These are phyloP conservation scores for Chelon auratus DNA, from an alignment of 2,797 vertebrate genomes.

Conservation along the genomic window DNA sequence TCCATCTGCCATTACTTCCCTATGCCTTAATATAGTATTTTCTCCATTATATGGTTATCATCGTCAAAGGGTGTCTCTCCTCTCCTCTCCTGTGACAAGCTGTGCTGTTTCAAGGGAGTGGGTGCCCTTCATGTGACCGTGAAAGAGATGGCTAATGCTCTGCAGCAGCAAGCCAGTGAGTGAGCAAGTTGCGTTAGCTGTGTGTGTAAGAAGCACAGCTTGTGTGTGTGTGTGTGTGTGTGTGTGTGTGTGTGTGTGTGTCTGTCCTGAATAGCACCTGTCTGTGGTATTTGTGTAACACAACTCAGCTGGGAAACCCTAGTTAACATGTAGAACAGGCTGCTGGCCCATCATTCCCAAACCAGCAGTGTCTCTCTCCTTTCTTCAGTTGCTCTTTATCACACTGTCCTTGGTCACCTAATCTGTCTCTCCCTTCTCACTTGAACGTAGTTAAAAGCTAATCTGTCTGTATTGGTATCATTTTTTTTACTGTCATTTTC, in stretches of 20 bases:
- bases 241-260: slow-evolving; percentile 9
- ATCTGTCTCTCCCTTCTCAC: slow-evolving; percentile 33
- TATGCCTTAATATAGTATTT: slow-evolving; percentile 15
- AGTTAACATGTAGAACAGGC: slow-evolving; percentile 36
- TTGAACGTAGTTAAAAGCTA: slow-evolving; percentile 23
- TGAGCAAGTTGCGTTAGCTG: slow-evolving; percentile 48
- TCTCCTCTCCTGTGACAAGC: slow-evolving; percentile 43
- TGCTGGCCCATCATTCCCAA: slow-evolving; percentile 30
- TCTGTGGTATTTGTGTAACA: slow-evolving; percentile 38
- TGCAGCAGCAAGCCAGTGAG: slow-evolving; percentile 70
- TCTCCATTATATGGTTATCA: slow-evolving; percentile 33
- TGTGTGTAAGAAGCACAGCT: slow-evolving; percentile 27
- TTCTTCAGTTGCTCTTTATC: slow-evolving; percentile 54
- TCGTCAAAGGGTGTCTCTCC: slow-evolving; percentile 32
- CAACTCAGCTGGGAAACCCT: slow-evolving; percentile 35
- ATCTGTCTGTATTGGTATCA: slow-evolving; percentile 4
- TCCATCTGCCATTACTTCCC: neutral
- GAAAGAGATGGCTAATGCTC: slow-evolving; percentile 68
- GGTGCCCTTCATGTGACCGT: slow-evolving; percentile 82
- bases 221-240: slow-evolving; percentile 7
- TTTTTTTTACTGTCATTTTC: slow-evolving; percentile 19
- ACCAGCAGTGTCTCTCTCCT: slow-evolving; percentile 27
- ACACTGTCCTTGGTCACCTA: slow-evolving; percentile 40
- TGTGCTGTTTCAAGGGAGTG: slow-evolving; percentile 61
- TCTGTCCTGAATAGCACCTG: slow-evolving; percentile 8